These are phyloP conservation scores for Cephalopholis sonnerati DNA, from an alignment of 2,113 vertebrate genomes.

Conservation along the genomic window DNA sequence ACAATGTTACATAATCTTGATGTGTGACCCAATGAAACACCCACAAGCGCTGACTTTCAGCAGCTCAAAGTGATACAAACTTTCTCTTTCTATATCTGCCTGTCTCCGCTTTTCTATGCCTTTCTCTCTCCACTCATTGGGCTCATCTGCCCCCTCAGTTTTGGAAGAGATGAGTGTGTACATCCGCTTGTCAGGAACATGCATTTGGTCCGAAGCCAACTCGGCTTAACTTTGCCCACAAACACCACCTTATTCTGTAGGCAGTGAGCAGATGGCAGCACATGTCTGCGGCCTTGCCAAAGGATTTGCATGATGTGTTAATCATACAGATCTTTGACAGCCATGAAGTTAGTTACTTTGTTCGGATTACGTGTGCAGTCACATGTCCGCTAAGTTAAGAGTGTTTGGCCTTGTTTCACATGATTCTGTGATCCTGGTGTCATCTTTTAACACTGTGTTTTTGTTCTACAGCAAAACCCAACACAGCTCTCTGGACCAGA, in stretches of 20 bases:
- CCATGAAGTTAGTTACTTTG: conserved; percentile 53
- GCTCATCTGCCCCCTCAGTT: conserved; percentile 38
- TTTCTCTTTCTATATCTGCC: conserved; percentile 32
- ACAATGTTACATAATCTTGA: conserved; percentile 46
- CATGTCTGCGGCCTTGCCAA: conserved; percentile 52
- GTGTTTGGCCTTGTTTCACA: neutral
- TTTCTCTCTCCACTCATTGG: conserved; percentile 29
- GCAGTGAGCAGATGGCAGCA: conserved; percentile 67
- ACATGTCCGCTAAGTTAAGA: conserved; percentile 15
- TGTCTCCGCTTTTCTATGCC: conserved; percentile 24
- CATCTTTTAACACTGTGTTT: conserved; percentile 14
- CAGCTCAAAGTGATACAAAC: conserved; percentile 43
- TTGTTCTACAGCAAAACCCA: conserved; percentile 90
- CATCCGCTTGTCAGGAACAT: conserved; percentile 71
- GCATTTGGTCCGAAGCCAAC: conserved; percentile 63
- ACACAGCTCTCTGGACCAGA: conserved; percentile 97
- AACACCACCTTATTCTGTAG: conserved; percentile 60
- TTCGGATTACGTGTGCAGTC: conserved; percentile 26
- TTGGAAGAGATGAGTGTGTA: conserved; percentile 39
- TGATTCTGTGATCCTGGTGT: neutral
- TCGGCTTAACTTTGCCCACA: conserved; percentile 63
- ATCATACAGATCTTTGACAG: conserved; percentile 65
- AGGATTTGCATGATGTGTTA: conserved; percentile 63
- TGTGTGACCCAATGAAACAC: conserved; percentile 60
- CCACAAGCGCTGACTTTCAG: conserved; percentile 42